Evolutionary conservation across 2,113 vertebrate species (phyloP), one percentile per base, ranked within the genome.

Genomic region (Rhinogobius similis): DNA sequence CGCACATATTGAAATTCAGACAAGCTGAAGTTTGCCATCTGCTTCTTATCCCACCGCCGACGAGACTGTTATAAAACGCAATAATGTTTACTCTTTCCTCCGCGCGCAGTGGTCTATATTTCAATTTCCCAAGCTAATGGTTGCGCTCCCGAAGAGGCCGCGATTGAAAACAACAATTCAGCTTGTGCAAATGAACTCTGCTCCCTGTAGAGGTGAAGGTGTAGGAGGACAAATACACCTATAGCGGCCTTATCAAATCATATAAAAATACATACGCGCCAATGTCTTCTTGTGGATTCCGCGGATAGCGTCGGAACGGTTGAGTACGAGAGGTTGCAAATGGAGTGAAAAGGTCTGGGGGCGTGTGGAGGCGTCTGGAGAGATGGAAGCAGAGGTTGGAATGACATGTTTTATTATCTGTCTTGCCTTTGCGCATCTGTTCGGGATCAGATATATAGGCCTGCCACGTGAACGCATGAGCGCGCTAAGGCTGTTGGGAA

Each of bases 51-150:
- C 72, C 64, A 62, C 67, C 83, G 46, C 46, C 46, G 46, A 50
- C 46, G 46, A 50, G 8, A n/a, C 66, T 72, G 68, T n/a, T 88
- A 72, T 55, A 87, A 90, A 84, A 82, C 38, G 39, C 72, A 87
- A 76, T 76, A 81, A 83, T 83, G 78, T 84, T 85, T 73, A 81
- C 67, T 77, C 68, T 81, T 85, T 84, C 62, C 21, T 26, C 72
- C 65, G 74, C 81, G 70, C 78, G 83, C 62, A 77, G 55, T 61
- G 13, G 75, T 82, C 59, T 86, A 84, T 72, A 86, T 86, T 87
- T 87, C 87, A 86, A 85, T 90, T 68, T 77, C 71, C 76, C 39
- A 36, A 89, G 79, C 82, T 88, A 85, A 91, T 86, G 79, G 73
- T 38, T 87, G 85, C 82, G 71, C 76, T 82, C 76, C 65, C 75